Conservation (phyloP, 2,797 vertebrate genomes). For the Saxicola maurus region DNA sequence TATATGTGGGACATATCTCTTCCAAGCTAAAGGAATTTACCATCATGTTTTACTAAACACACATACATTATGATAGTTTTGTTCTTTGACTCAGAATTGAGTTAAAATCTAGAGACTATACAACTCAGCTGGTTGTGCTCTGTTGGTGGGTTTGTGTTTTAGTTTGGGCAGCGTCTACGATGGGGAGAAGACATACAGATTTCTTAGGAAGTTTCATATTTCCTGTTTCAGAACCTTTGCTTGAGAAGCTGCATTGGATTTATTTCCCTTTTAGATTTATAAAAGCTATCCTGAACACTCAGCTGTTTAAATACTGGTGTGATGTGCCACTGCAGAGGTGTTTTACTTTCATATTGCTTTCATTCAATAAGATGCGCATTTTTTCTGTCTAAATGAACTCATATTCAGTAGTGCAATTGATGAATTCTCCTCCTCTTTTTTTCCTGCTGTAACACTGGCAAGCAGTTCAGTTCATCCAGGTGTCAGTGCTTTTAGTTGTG, state of each 20-base stretch:
- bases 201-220: not conserved
- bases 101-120: not conserved
- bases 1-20: not conserved
- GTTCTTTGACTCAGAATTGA: not conserved
- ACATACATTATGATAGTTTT: not conserved
- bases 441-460: constrained; percentile 21
- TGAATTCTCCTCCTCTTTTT: constrained; percentile 46
- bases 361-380: constrained; percentile 54
- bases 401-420: constrained; percentile 44
- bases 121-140: not conserved
- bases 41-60: not conserved
- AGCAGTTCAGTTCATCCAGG: constrained; percentile 48
- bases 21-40: not conserved
- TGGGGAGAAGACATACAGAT: not conserved
- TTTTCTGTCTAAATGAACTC: constrained; percentile 55
- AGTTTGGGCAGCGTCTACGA: not conserved
- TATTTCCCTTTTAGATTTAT: not conserved
- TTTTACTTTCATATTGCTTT: constrained; percentile 47
- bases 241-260: constrained; percentile 1
- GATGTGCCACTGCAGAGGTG: constrained; percentile 12
- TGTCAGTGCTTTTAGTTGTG: constrained; percentile 40
- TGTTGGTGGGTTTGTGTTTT: not conserved
- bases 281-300: not conserved
- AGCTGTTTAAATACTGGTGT: constrained; percentile 2
- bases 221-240: not conserved